Evolutionary conservation across 2,113 vertebrate genomes (phyloP).

Genomic region (Spilogale gracilis): DNA sequence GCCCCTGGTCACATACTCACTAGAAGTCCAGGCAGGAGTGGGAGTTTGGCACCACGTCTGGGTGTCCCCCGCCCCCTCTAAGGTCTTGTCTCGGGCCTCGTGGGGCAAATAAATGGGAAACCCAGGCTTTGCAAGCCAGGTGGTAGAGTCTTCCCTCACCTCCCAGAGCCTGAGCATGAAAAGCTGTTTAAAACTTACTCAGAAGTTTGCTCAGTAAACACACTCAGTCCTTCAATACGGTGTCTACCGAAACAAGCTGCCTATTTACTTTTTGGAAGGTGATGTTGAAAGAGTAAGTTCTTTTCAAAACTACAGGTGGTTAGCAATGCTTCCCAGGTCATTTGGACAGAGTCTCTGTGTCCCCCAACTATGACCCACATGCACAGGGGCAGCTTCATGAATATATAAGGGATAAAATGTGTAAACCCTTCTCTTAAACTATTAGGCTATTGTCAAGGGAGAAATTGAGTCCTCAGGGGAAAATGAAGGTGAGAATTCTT

Average conservation of each 20-base stretch:
- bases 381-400: not conserved
- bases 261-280: not conserved
- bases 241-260: not conserved
- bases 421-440: not conserved
- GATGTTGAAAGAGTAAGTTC: not conserved
- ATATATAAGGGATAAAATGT: not conserved
- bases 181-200: not conserved
- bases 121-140: not conserved
- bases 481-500: not conserved
- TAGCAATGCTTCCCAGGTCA: not conserved
- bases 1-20: not conserved
- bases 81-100: not conserved
- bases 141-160: no score
- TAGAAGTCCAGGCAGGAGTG: not conserved
- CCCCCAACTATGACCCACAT: no score
- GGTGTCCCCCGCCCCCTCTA: no score
- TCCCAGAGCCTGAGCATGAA: not conserved
- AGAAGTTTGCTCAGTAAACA: not conserved
- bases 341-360: accelerated
- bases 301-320: not conserved
- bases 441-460: not conserved
- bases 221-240: not conserved
- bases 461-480: not conserved
- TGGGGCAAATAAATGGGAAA: not conserved
- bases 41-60: not conserved